Evolutionary conservation across 1,140 invertebrate species (phyloP), one percentile per base, ranked within the genome.

Genomic region (Brachionus asplanchnoidis): DNA sequence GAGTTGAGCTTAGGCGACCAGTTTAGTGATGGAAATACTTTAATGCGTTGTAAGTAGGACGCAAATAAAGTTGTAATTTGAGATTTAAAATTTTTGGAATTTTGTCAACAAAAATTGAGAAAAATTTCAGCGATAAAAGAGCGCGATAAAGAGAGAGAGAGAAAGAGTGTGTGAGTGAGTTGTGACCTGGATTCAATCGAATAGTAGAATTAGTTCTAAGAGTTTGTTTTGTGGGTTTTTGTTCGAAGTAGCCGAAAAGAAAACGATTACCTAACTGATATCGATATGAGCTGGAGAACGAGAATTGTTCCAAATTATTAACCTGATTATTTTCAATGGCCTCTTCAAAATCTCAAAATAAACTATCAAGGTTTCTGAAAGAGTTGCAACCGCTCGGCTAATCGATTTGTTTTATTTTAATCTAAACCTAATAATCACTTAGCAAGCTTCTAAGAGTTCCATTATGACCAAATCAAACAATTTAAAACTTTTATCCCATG

Each of bases 11-110:
- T 11, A 23, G 42, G 68, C 68, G 32, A 68, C 26, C 32, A 68
- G 26, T 68, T 6, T 9, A 68, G n/a, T 7, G 26, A 32, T 68
- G 66, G 66, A 68, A 68, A 68, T 68, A 32, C 32, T 68, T 68
- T 36, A 32, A 32, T 73, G 53, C 53, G 17, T 73, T 73, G 32
- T 40, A 73, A 73, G 68, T 73, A 46, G 68, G 68, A 73, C 68
- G 40, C 68, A 73, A 73, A 73, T 73, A 73, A 68, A 68, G 36
- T 73, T 73, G 68, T 73, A 73, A 73, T 73, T 73, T 73, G 68
- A 73, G 68, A 73, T 40, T 60, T 20, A 20, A 60, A 60, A 60
- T 20, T 60, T 40, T 73, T 73, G 36, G 68, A 40, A 73, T 73
- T 73, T 73, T 73, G 68, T 73, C 68, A 73, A 73, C 28, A 73